Evolutionary conservation across 2,888 invertebrate species (phyloP).

Genomic region (Trissonchulus sp.): DNA sequence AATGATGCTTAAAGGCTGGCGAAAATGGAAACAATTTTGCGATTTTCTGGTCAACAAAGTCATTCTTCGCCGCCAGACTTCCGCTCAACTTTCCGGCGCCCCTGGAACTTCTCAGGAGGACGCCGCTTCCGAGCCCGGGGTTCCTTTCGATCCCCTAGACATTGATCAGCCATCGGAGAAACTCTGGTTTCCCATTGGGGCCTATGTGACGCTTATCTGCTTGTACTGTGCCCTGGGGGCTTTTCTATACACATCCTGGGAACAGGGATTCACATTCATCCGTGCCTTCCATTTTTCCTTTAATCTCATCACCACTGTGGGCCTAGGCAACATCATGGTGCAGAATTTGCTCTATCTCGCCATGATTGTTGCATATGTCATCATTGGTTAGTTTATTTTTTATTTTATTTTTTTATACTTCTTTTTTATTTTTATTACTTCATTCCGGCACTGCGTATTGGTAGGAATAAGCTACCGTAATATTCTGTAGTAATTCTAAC

Average conservation of each 20-base stretch:
- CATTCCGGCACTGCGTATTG: too few relatives aligned
- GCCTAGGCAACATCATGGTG: slow-evolving; percentile 51
- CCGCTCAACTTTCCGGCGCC: not conserved
- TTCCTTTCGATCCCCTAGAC: not conserved
- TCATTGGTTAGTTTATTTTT: slow-evolving; percentile 47
- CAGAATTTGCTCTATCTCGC: slow-evolving; percentile 48
- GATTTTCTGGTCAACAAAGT: not conserved
- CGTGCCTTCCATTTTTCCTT: slow-evolving; percentile 53
- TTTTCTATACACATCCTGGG: slow-evolving; percentile 50
- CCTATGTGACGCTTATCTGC: slow-evolving; percentile 51
- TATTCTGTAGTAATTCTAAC: too few relatives aligned
- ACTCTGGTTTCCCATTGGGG: slow-evolving; percentile 37
- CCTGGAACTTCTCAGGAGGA: not conserved
- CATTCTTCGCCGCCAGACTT: not conserved
- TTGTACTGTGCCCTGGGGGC: slow-evolving; percentile 51
- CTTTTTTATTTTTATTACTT: not conserved
- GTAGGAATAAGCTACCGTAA: too few relatives aligned
- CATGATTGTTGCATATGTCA: slow-evolving; percentile 51
- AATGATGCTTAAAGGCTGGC: slow-evolving; percentile 43
- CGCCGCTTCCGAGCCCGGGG: not conserved
- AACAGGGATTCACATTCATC: slow-evolving; percentile 49
- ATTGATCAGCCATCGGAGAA: not conserved
- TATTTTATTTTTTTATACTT: too few relatives aligned
- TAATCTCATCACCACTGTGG: slow-evolving; percentile 52
- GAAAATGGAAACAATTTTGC: slow-evolving; percentile 21